Percentiles rank a stretch among this genome's conserved stretches.
These are phyloP conservation scores for Notodonta dromedarius DNA, from an alignment of 2,888 invertebrate species.

Conservation along the genomic window DNA sequence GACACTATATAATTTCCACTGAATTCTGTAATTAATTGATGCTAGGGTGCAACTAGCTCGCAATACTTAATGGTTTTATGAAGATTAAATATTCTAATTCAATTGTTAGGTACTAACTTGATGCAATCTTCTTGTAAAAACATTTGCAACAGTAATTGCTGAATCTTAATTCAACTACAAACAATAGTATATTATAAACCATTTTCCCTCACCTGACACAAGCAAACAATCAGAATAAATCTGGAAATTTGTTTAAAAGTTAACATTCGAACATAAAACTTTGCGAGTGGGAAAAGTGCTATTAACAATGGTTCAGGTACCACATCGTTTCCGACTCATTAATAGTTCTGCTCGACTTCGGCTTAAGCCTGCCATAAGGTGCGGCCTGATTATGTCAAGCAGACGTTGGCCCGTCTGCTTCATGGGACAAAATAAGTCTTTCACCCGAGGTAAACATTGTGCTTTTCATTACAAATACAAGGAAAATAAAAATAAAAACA, in stretches of 20 bases:
- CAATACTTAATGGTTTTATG: too few species aligned
- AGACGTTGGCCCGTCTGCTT: constrained; percentile 65
- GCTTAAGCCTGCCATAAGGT: constrained; percentile 68
- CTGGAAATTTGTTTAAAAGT: constrained; percentile 9
- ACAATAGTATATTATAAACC: too few species aligned
- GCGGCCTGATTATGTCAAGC: constrained; percentile 73
- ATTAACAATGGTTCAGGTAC: constrained; percentile 62
- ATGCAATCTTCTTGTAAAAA: too few species aligned
- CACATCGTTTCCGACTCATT: constrained; percentile 73
- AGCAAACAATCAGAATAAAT: too few species aligned
- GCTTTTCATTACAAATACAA: too few species aligned
- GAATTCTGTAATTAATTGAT: constrained; percentile 1
- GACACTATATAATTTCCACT: background rate
- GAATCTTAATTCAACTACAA: too few species aligned
- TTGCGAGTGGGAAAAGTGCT: constrained; percentile 38
- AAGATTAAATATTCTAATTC: too few species aligned
- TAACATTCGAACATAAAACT: constrained; percentile 24
- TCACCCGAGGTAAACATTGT: too few species aligned
- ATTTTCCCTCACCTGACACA: background rate
- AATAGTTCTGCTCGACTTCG: constrained; percentile 63
- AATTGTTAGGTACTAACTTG: too few species aligned
- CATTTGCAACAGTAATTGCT: too few species aligned
- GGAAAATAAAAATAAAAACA: too few species aligned
- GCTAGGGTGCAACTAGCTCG: background rate
- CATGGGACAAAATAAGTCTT: too few species aligned